Evolutionary conservation across 1,140 invertebrate genomes (phyloP), one percentile per base, ranked within the genome.

Genomic region (Piezodorus guildinii): DNA sequence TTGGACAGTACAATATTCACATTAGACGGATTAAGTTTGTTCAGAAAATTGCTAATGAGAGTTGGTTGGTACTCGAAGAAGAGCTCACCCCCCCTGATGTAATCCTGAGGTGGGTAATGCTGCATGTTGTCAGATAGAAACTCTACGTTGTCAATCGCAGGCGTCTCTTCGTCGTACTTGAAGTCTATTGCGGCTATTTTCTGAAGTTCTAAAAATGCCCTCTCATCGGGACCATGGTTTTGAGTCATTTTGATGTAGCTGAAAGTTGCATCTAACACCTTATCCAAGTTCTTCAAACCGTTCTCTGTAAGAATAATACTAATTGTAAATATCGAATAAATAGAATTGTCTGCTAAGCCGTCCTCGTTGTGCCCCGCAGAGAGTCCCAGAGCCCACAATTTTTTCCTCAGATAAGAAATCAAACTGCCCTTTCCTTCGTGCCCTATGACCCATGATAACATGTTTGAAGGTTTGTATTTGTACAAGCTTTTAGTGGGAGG

Each of bases 371-470:
- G 85, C 6, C 89, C 91, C 8, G 83, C 82, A 63, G 79, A 81
- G 14, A 96, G 79, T n/a, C 83, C 84, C 3, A 93, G 75, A 2
- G 86, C 90, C 90, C 91, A 95, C 30, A 91, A 83, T 76, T 86
- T 87, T 59, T 85, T 82, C 64, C 87, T 83, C 34, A 96, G 76
- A 71, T 89, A 90, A 44, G 88, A 87, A 1, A 93, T 80, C 14
- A 96, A 74, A 69, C 90, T 92, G 23, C 91, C 91, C 68, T 85
- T 82, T 2, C 92, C 92, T 76, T 96, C 91, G 73, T 96, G 87
- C 0, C 90, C 92, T 6, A 96, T 75, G 6, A 96, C 73, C 75
- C 85, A 90, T 0, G 86, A 84, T 0, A 96, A 71, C 69, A 94
- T 92, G 54, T 87, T 78, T 65, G 88, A 79, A 0, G 89, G 87